phyloP scores from a whole-genome alignment of 2,113 vertebrate genomes.

The Cromileptes altivelis region DNA sequence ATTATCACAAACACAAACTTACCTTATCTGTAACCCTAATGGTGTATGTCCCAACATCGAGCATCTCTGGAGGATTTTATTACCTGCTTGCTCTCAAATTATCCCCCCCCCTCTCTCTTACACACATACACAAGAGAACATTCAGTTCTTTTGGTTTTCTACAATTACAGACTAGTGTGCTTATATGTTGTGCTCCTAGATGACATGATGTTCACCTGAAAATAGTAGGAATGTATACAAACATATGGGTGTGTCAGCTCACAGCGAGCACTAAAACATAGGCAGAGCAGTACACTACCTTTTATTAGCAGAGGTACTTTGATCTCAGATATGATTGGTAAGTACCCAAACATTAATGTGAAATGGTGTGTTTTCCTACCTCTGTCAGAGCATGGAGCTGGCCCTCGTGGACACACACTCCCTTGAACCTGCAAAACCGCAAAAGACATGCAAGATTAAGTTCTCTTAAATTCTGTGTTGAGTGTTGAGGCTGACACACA shows the following conservation, averaged over 20 bases:
- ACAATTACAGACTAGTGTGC: conserved; percentile 51
- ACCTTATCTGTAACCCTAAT: neutral
- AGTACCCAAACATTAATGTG: conserved; percentile 1
- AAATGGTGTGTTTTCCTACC: conserved; percentile 85
- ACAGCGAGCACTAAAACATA: neutral
- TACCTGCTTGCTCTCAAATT: conserved; percentile 38
- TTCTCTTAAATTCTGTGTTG: neutral
- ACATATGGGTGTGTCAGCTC: neutral
- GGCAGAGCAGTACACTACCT: conserved; percentile 7
- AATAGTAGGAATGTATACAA: conserved; percentile 3
- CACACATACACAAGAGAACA: conserved; percentile 21
- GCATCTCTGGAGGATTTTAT: conserved; percentile 33
- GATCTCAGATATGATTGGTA: conserved; percentile 17
- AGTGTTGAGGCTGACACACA: neutral
- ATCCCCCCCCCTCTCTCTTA: neutral
- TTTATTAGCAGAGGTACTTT: conserved; percentile 55
- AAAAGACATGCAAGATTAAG: conserved; percentile 41
- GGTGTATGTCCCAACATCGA: conserved; percentile 5
- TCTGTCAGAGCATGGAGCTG: conserved; percentile 98
- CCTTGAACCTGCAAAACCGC: conserved; percentile 92
- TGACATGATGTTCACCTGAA: conserved; percentile 51
- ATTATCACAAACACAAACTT: conserved; percentile 14
- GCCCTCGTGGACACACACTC: conserved; percentile 98
- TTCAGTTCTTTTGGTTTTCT: conserved; percentile 41
- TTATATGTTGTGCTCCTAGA: conserved; percentile 3